phyloP scores from a whole-genome alignment of 2,113 vertebrate genomes.

The Oreochromis spilurus region DNA sequence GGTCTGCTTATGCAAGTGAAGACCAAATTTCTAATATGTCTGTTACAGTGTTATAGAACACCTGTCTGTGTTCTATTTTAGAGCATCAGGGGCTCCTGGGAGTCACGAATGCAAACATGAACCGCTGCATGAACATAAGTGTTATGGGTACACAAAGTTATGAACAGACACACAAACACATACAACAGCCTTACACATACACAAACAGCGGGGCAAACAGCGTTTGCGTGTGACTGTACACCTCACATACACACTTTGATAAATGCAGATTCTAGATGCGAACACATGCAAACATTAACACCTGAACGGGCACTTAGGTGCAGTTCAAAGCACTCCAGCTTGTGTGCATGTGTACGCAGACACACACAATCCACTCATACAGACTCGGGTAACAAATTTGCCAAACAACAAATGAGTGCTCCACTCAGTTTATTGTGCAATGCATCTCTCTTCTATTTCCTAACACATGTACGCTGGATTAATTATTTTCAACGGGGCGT shows the following conservation, averaged over 20 bases:
- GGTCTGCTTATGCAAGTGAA: neutral
- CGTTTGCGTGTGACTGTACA: neutral
- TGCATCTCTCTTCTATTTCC: conserved; percentile 1
- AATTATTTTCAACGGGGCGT: conserved; percentile 56
- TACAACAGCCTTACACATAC: neutral
- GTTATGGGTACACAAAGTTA: neutral
- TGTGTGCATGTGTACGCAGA: neutral
- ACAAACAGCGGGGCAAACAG: neutral
- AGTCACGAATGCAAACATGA: neutral
- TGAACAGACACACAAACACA: neutral
- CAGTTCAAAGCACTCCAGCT: neutral
- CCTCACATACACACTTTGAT: neutral
- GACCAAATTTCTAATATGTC: conserved; percentile 20
- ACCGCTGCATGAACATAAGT: neutral
- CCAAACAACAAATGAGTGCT: conserved; percentile 23
- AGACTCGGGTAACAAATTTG: conserved; percentile 14
- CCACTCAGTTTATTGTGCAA: conserved; percentile 18
- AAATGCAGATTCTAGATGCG: neutral
- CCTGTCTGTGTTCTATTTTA: conserved; percentile 25
- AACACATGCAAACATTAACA: neutral
- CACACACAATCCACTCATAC: neutral
- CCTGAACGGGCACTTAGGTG: neutral
- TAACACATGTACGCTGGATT: conserved; percentile 33
- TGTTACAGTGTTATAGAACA: neutral
- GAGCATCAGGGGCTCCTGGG: neutral